These are phyloP conservation scores for Pseudorhiza aurosa DNA, from an alignment of 30 jellyfish, hydroid and myxozoan species.

Conservation along the genomic window DNA sequence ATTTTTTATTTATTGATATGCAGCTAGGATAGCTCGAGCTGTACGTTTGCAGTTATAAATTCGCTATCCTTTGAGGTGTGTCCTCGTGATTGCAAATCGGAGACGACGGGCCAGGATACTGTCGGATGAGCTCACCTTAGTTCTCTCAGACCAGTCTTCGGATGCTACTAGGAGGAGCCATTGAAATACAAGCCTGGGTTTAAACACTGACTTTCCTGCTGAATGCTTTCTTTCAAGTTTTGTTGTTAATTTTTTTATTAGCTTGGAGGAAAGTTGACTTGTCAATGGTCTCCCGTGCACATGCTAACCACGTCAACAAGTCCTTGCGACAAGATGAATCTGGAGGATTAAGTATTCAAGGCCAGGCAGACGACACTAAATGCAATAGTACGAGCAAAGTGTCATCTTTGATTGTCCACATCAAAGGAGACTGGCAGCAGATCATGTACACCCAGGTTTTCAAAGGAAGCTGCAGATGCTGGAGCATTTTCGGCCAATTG, in stretches of 20 bases:
- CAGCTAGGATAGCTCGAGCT: no score
- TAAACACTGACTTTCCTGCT: neutral
- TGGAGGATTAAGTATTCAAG: constrained; percentile 35
- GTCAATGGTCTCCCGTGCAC: constrained; percentile 61
- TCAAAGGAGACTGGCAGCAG: constrained; percentile 75
- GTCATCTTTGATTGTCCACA: constrained; percentile 18
- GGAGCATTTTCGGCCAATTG: constrained; percentile 69
- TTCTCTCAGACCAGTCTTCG: no score
- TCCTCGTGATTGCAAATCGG: no score
- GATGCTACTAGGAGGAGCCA: no score
- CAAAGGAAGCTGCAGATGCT: constrained; percentile 57
- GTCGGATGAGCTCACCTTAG: no score
- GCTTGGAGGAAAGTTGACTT: constrained; percentile 70
- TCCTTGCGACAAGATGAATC: constrained; percentile 1
- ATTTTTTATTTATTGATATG: no score
- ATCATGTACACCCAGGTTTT: constrained; percentile 77
- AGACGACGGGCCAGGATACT: no score
- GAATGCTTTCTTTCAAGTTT: neutral
- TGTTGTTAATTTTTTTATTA: neutral
- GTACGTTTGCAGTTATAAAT: no score
- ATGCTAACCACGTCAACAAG: constrained; percentile 9
- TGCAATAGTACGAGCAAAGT: constrained; percentile 34
- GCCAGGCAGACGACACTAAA: constrained; percentile 25
- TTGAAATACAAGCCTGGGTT: no score
- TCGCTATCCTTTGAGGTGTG: no score